These are phyloP conservation scores for Oenanthe oenanthe DNA, from an alignment of 2,113 vertebrate species.

Conservation along the genomic window DNA sequence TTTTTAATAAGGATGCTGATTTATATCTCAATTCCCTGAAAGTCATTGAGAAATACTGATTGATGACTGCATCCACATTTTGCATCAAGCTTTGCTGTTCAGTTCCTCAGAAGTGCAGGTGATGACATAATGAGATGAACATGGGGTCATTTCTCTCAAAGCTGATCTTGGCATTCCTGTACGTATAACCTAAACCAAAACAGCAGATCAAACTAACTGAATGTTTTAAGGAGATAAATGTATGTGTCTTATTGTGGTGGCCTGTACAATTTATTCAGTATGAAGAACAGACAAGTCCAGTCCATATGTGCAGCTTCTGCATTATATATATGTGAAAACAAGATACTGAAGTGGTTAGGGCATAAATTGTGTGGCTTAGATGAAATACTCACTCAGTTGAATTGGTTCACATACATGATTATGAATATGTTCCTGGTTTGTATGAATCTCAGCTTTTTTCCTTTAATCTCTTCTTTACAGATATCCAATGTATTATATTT, in stretches of 20 bases:
- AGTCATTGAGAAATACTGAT: neutral
- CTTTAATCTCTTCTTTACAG: neutral
- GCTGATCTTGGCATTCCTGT: neutral
- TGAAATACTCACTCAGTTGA: neutral
- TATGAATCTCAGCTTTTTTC: neutral
- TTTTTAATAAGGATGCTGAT: neutral
- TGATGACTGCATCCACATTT: neutral
- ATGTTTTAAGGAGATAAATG: neutral
- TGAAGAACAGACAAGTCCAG: neutral
- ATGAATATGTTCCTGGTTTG: neutral
- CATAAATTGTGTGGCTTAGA: neutral
- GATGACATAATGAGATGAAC: neutral
- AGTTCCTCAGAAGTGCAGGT: neutral
- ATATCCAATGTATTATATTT: neutral
- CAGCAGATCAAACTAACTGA: neutral
- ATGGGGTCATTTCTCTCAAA: neutral
- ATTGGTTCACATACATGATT: fast-evolving
- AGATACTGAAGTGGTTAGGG: neutral
- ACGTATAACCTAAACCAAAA: neutral
- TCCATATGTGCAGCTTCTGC: neutral
- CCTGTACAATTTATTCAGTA: neutral
- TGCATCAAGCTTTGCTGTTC: neutral
- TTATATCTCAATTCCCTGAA: neutral
- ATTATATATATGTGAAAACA: neutral
- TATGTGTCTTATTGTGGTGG: neutral